Evolutionary conservation across 2,113 vertebrate genomes (phyloP).

Genomic region (Paradisaea rubra): DNA sequence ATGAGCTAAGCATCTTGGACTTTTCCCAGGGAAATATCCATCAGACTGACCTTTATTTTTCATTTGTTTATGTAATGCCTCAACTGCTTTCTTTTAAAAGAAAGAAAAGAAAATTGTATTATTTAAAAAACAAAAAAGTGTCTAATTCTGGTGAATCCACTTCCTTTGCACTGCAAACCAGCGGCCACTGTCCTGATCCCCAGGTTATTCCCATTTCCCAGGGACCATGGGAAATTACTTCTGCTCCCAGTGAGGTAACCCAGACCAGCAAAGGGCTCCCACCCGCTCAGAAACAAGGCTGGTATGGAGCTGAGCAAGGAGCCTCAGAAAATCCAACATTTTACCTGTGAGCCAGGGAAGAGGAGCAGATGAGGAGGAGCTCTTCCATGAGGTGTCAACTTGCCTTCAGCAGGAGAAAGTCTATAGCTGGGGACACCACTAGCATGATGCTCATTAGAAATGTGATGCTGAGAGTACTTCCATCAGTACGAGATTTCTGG

Average conservation of each 20-base stretch:
- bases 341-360: background rate
- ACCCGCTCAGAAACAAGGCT: background rate
- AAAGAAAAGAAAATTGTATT: background rate
- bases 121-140: background rate
- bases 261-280: background rate
- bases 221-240: background rate
- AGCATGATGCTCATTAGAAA: background rate
- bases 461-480: background rate
- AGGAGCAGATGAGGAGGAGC: background rate
- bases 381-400: background rate
- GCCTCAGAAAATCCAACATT: background rate
- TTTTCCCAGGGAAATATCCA: background rate
- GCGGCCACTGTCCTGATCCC: rapidly evolving
- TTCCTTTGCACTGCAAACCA: background rate
- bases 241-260: background rate
- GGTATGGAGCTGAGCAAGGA: background rate
- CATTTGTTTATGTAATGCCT: background rate
- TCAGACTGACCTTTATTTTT: background rate
- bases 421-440: background rate
- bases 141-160: background rate
- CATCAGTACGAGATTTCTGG: background rate
- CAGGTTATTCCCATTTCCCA: background rate
- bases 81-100: background rate
- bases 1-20: background rate
- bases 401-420: background rate